These are phyloP conservation scores for Oriolus oriolus DNA, from an alignment of 2,113 vertebrate genomes.

Conservation along the genomic window DNA sequence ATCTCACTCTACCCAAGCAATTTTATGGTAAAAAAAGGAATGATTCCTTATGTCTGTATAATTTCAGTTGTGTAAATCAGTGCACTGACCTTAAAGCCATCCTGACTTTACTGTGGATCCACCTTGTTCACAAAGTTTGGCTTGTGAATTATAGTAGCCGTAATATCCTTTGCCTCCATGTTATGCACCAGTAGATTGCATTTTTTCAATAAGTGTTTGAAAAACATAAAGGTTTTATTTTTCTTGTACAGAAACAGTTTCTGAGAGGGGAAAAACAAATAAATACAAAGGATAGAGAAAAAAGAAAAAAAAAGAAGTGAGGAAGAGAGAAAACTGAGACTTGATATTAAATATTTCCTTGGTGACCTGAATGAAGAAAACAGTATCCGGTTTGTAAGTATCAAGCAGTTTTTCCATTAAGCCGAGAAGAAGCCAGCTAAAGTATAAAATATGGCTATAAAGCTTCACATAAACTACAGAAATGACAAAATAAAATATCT, in stretches of 20 bases:
- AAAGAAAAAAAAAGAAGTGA: background rate
- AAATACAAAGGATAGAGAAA: background rate
- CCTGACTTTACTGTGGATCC: constrained; percentile 19
- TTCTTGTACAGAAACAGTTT: background rate
- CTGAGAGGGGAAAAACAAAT: background rate
- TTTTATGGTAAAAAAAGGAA: background rate
- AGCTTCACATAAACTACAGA: background rate
- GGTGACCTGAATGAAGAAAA: background rate
- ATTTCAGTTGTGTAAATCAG: constrained; percentile 45
- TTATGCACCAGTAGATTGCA: background rate
- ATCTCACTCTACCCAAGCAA: constrained; percentile 38
- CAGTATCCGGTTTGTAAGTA: background rate
- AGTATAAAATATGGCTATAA: background rate
- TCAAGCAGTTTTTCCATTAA: background rate
- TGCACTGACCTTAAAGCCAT: constrained; percentile 29
- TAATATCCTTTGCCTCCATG: background rate
- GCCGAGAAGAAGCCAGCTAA: background rate
- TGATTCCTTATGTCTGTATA: constrained; percentile 36
- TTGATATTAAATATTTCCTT: background rate
- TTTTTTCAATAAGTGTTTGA: background rate
- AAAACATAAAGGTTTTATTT: background rate
- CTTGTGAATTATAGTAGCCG: background rate
- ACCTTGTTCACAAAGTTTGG: constrained; percentile 8
- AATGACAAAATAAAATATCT: constrained; percentile 1
- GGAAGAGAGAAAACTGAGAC: background rate